Evolutionary conservation across 2,797 vertebrate genomes (phyloP), one percentile per base, ranked within the genome.

Genomic region (Vultur gryphus): DNA sequence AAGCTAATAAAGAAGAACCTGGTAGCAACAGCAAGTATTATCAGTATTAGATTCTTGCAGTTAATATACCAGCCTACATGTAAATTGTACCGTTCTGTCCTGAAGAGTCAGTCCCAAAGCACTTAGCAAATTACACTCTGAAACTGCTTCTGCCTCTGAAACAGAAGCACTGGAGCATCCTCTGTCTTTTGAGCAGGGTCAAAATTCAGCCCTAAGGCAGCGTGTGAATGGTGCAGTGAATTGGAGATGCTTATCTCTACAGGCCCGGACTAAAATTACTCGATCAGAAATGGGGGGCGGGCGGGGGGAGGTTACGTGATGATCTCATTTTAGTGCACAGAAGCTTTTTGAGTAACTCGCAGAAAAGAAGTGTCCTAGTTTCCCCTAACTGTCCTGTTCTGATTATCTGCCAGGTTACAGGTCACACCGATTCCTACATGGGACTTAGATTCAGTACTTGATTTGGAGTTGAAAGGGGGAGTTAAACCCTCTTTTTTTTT

Each of bases 71-170:
- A 95, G 88, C 83, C 90, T 88, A 92, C 91, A 93, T 89, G 90
- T 91, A 95, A 96, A 95, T 89, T 84, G 90, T 83, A 93, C 43
- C 1, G 1, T 73, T 91, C 92, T 24, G 21, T 96, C 85, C 94
- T 48, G 85, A 87, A 96, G 89, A 97, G 87, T 84, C 64, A 94
- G 94, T 97, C 94, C 95, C 93, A 97, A 96, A 97, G 95, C 95
- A 96, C 91, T 96, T 97, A 94, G 89, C 92, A 97, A 97, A 97
- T 89, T 97, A 93, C 84, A 95, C 89, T 95, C 72, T 80, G 81
- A 93, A 96, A 93, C 94, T 73, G 72, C 90, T 96, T 80, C 93
- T 95, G 87, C 82, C 84, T 97, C 81, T 66, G 90, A 91, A 90
- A 94, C 83, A 94, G 85, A 94, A 96, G 69, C 2, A 2, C 80